Evolutionary conservation across 2,797 vertebrate genomes (phyloP).

Genomic region (Loris lydekkerianus): DNA sequence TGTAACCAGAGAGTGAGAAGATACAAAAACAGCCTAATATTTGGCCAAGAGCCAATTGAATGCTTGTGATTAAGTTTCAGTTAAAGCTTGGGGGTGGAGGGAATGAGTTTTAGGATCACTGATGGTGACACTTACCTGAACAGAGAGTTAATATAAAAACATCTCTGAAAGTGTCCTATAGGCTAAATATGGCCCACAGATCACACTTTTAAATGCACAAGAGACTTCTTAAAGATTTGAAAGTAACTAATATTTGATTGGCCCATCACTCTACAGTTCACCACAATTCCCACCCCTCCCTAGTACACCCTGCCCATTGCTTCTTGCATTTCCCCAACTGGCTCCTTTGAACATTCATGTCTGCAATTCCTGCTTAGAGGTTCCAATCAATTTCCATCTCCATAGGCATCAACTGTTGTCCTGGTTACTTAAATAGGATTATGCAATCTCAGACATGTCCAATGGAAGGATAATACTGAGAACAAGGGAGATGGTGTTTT

Average conservation of each 20-base stretch:
- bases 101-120: neutral
- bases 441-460: neutral
- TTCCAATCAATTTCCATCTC: conserved; percentile 40
- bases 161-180: neutral
- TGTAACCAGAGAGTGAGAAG: neutral
- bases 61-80: neutral
- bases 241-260: neutral
- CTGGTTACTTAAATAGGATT: conserved; percentile 66
- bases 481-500: conserved; percentile 6
- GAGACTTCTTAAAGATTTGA: conserved; percentile 46
- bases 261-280: neutral
- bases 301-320: neutral
- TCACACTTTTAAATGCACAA: neutral
- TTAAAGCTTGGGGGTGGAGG: neutral
- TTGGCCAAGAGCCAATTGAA: neutral
- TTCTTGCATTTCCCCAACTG: conserved; percentile 9
- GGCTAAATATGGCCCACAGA: neutral
- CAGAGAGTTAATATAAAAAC: neutral
- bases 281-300: neutral
- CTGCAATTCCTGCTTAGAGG: neutral
- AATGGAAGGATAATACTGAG: neutral
- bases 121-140: neutral
- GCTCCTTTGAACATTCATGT: neutral
- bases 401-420: conserved; percentile 50
- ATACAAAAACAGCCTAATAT: neutral